phyloP scores from a whole-genome alignment of 2,113 vertebrate genomes.

The Rhagologus leucostigma region DNA sequence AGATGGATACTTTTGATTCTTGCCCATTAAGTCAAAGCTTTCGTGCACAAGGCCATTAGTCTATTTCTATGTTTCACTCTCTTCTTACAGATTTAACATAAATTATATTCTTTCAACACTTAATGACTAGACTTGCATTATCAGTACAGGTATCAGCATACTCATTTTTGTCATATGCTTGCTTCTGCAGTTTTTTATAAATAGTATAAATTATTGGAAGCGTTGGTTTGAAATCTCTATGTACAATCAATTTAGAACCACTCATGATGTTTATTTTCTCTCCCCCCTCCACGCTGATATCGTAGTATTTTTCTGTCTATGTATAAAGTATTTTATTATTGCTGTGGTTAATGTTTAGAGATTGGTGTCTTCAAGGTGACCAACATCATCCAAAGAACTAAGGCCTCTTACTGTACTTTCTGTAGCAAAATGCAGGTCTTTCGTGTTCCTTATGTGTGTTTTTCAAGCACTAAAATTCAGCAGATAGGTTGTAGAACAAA shows the following conservation, averaged over 20 bases:
- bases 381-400: neutral
- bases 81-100: neutral
- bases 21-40: neutral
- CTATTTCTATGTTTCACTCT: neutral
- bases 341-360: constrained; percentile 13
- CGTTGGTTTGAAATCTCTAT: no score
- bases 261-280: neutral
- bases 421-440: neutral
- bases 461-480: neutral
- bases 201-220: no score
- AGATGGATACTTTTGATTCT: neutral
- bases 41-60: neutral
- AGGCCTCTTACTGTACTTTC: neutral
- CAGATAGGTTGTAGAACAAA: neutral
- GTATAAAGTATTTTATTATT: constrained; percentile 1
- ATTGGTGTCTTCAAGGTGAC: neutral
- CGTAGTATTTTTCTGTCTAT: constrained; percentile 29
- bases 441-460: neutral
- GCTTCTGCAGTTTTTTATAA: no score
- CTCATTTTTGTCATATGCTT: neutral
- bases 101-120: neutral
- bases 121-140: neutral
- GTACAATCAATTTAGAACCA: neutral
- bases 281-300: neutral
- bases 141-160: neutral